phyloP scores from a whole-genome alignment of 2,797 vertebrate species.

The Peromyscus attwateri region DNA sequence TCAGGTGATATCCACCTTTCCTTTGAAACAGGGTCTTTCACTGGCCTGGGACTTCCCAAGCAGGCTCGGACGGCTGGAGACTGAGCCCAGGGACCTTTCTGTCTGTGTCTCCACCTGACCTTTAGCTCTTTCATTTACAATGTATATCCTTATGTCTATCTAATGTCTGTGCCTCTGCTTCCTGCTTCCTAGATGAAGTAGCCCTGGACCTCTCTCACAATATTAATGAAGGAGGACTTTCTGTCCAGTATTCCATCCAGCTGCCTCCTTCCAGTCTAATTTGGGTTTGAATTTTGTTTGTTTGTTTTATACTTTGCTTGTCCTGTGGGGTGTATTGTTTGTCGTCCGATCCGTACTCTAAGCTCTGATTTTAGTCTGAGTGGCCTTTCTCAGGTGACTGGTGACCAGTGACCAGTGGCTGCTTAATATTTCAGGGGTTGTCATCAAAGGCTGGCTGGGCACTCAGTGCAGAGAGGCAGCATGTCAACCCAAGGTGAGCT shows the following conservation, averaged over 20 bases:
- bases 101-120: background rate
- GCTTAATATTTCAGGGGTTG: background rate
- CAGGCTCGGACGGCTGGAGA: no score
- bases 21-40: no score
- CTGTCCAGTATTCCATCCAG: background rate
- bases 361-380: background rate
- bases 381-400: background rate
- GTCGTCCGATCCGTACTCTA: background rate
- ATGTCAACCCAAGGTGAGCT: background rate
- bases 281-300: background rate
- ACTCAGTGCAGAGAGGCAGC: no score
- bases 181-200: background rate
- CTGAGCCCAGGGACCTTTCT: no score
- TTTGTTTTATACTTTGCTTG: background rate
- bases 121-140: background rate
- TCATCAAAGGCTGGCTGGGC: background rate
- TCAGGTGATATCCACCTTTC: no score
- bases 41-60: no score
- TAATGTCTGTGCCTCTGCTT: background rate
- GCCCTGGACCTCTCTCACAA: slow-evolving; percentile 24
- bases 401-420: background rate
- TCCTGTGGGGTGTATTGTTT: background rate
- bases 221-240: background rate
- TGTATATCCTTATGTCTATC: background rate
- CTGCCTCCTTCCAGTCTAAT: background rate